Evolutionary conservation across 2,888 invertebrate genomes (phyloP).

Genomic region (Brenthis daphne): DNA sequence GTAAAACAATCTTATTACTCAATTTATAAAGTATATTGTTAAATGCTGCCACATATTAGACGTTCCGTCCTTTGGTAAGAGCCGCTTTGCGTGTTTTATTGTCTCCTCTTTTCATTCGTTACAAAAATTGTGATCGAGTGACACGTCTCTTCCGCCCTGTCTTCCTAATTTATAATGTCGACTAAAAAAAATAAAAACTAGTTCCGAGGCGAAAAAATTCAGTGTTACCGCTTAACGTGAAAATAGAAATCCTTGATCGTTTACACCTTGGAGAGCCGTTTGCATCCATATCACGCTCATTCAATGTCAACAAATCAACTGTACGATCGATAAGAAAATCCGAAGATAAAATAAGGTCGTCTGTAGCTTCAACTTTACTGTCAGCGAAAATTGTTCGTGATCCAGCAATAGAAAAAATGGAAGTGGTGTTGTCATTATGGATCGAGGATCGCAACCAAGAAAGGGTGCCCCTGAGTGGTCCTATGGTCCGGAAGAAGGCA

Average conservation of each 20-base stretch:
- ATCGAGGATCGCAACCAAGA: slow-evolving; percentile 41
- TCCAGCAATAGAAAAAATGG: slow-evolving; percentile 42
- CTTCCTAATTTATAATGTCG: slow-evolving; percentile 34
- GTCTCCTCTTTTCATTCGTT: slow-evolving; percentile 30
- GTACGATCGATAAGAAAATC: slow-evolving; percentile 38
- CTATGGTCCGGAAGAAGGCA: slow-evolving; percentile 41
- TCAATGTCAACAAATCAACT: slow-evolving; percentile 41
- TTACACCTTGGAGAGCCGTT: slow-evolving; percentile 38
- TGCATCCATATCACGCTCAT: slow-evolving; percentile 39
- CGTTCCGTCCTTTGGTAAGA: slow-evolving; percentile 27
- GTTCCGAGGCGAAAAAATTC: slow-evolving; percentile 36
- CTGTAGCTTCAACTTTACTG: slow-evolving; percentile 44
- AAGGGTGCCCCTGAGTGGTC: slow-evolving; percentile 40
- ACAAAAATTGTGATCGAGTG: slow-evolving; percentile 34
- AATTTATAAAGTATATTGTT: slow-evolving; percentile 4
- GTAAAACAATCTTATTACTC: neutral
- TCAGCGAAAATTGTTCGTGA: slow-evolving; percentile 44
- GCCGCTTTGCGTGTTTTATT: slow-evolving; percentile 31
- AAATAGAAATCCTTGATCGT: slow-evolving; percentile 42
- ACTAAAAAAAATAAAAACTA: slow-evolving; percentile 35
- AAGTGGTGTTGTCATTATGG: slow-evolving; percentile 43
- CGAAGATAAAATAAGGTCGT: slow-evolving; percentile 42
- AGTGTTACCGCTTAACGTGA: slow-evolving; percentile 40
- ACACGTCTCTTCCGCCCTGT: slow-evolving; percentile 31
- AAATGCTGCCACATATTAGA: slow-evolving; percentile 12